Evolutionary conservation across 2,888 invertebrate species (phyloP).

Genomic region (Drosophila aldrichi): DNA sequence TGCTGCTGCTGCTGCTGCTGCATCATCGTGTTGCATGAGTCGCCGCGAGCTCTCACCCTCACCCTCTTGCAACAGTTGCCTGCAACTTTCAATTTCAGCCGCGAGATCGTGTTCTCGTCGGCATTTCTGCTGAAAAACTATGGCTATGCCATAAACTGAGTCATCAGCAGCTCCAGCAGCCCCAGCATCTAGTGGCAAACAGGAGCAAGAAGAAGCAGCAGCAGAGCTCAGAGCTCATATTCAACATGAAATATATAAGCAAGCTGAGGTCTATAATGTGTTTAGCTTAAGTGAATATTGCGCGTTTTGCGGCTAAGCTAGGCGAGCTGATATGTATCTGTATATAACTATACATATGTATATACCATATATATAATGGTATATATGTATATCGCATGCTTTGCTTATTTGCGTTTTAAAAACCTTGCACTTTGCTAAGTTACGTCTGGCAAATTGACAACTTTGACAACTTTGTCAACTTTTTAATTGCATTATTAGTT

Average conservation of each 20-base stretch:
- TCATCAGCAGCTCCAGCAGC: slow-evolving; percentile 37
- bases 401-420: slow-evolving; percentile 70
- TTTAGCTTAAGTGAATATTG: slow-evolving; percentile 29
- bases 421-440: slow-evolving; percentile 64
- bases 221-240: slow-evolving; percentile 15
- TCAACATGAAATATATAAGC: slow-evolving; percentile 22
- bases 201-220: background rate
- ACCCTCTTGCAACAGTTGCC: slow-evolving; percentile 28
- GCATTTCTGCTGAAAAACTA: slow-evolving; percentile 48
- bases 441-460: slow-evolving; percentile 45
- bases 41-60: slow-evolving; percentile 17
- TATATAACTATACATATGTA: slow-evolving; percentile 2
- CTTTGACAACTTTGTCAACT: slow-evolving; percentile 69
- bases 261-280: slow-evolving; percentile 28
- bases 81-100: slow-evolving; percentile 58
- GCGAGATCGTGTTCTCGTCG: slow-evolving; percentile 21
- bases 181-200: background rate
- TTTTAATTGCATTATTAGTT: slow-evolving; percentile 77
- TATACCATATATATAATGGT: slow-evolving; percentile 9
- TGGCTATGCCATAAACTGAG: slow-evolving; percentile 48
- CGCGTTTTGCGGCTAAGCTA: slow-evolving; percentile 53
- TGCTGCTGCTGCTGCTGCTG: slow-evolving; percentile 22
- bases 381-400: slow-evolving; percentile 14
- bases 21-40: slow-evolving; percentile 49
- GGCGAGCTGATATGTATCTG: slow-evolving; percentile 15